Evolutionary conservation across 1,140 invertebrate species (phyloP).

Genomic region (Macrocentrus cingulum): DNA sequence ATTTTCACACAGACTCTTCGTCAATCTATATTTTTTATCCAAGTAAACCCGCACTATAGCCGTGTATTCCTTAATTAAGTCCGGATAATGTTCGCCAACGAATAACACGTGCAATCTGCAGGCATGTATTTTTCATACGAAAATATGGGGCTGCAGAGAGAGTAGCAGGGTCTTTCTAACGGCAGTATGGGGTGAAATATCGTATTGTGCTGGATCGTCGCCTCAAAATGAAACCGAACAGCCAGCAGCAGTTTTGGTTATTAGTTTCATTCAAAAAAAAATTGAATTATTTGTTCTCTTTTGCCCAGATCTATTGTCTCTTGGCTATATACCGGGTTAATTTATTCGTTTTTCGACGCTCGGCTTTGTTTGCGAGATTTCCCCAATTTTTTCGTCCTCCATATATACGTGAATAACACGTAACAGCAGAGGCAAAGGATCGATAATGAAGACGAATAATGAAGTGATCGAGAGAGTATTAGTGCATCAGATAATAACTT

Average conservation of each 20-base stretch:
- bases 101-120: slow-evolving; percentile 45
- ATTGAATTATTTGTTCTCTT: slow-evolving; percentile 12
- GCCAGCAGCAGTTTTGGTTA: slow-evolving; percentile 57
- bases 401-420: too few relatives aligned
- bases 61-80: too few relatives aligned
- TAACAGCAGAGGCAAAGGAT: slow-evolving; percentile 28
- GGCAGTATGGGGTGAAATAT: not conserved
- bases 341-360: too few relatives aligned
- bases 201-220: slow-evolving; percentile 45
- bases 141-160: not conserved
- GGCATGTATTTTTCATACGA: slow-evolving; percentile 19
- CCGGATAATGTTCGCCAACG: too few relatives aligned
- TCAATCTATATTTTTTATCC: too few relatives aligned
- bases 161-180: not conserved
- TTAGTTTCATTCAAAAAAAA: slow-evolving; percentile 52
- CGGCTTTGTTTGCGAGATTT: too few relatives aligned
- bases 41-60: too few relatives aligned
- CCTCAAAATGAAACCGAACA: slow-evolving; percentile 51
- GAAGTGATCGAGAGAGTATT: slow-evolving; percentile 46
- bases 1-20: not conserved
- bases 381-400: too few relatives aligned
- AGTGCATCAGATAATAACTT: slow-evolving; percentile 55
- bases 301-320: not conserved
- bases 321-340: too few relatives aligned
- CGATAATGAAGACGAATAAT: slow-evolving; percentile 52